A percentile compares a stretch with the other conserved stretches of the same genome.
These are phyloP conservation scores for Drosophila truncata DNA, from an alignment of 1,140 invertebrate species.

Conservation along the genomic window DNA sequence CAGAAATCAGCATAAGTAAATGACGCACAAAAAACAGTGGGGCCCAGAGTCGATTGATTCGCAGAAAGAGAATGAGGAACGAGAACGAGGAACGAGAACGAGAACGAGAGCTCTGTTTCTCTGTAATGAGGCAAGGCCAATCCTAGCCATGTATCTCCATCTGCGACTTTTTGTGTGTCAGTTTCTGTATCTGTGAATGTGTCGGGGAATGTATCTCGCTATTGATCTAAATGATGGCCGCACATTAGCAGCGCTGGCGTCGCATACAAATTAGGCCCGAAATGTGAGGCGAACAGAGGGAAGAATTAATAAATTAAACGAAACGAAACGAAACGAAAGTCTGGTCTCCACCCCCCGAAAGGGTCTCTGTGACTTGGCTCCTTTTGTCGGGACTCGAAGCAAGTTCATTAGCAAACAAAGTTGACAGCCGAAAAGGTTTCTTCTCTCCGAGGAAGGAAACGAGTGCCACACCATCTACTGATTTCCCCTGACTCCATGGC, in stretches of 20 bases:
- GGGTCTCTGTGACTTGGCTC: conserved; percentile 10
- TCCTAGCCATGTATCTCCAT: conserved; percentile 29
- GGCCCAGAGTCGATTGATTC: conserved; percentile 66
- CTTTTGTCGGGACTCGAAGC: conserved; percentile 32
- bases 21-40: conserved; percentile 47
- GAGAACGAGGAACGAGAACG: conserved; percentile 14
- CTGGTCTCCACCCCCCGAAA: conserved; percentile 14
- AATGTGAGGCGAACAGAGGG: conserved; percentile 36
- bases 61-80: conserved; percentile 25
- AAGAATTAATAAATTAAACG: conserved; percentile 80
- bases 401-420: conserved; percentile 82
- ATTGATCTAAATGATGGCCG: conserved; percentile 81
- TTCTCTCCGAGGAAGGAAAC: conserved; percentile 20
- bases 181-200: conserved; percentile 24
- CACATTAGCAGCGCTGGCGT: conserved; percentile 74
- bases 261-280: conserved; percentile 74
- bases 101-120: background rate
- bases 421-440: conserved; percentile 70
- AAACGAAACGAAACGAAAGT: conserved; percentile 54
- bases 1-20: conserved; percentile 77
- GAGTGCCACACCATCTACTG: conserved; percentile 49
- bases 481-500: conserved; percentile 62
- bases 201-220: conserved; percentile 45
- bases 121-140: conserved; percentile 51
- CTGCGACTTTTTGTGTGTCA: conserved; percentile 17